Evolutionary conservation across 2,888 invertebrate genomes (phyloP).

Genomic region (Chymomyza procnemis): DNA sequence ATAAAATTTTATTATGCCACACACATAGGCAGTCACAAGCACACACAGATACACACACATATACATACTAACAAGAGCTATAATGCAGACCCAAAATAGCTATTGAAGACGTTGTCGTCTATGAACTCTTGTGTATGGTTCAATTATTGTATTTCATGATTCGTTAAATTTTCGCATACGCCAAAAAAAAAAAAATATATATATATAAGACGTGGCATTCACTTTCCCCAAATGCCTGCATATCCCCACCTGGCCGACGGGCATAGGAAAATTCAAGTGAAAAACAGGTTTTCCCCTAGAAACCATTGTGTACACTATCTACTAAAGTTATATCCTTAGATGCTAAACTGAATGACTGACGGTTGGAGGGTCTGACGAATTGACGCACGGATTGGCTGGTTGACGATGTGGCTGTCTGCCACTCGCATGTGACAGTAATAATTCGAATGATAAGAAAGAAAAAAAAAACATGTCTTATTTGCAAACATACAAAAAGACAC

Average conservation of each 20-base stretch:
- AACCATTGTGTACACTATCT: constrained; percentile 68
- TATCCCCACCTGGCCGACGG: constrained; percentile 13
- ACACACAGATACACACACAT: constrained; percentile 20
- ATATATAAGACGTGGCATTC: constrained; percentile 51
- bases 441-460: constrained; percentile 72
- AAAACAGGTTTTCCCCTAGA: constrained; percentile 69
- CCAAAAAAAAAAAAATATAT: constrained; percentile 53
- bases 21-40: constrained; percentile 49
- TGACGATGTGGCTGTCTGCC: constrained; percentile 11
- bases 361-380: constrained; percentile 30
- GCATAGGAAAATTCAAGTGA: constrained; percentile 55
- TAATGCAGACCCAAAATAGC: constrained; percentile 30
- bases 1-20: constrained; percentile 72
- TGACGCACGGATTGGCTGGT: constrained; percentile 33
- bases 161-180: constrained; percentile 77
- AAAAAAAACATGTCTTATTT: constrained; percentile 69
- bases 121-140: constrained; percentile 75
- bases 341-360: constrained; percentile 22
- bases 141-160: constrained; percentile 78
- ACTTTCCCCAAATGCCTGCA: constrained; percentile 5
- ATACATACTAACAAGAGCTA: constrained; percentile 12
- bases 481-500: constrained; percentile 50
- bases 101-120: constrained; percentile 32
- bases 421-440: constrained; percentile 64
- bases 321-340: constrained; percentile 41